A percentile compares a stretch with the other conserved stretches of the same genome.
These are phyloP conservation scores for Oeneis ivallda DNA, from an alignment of 2,888 invertebrate species.

Conservation along the genomic window DNA sequence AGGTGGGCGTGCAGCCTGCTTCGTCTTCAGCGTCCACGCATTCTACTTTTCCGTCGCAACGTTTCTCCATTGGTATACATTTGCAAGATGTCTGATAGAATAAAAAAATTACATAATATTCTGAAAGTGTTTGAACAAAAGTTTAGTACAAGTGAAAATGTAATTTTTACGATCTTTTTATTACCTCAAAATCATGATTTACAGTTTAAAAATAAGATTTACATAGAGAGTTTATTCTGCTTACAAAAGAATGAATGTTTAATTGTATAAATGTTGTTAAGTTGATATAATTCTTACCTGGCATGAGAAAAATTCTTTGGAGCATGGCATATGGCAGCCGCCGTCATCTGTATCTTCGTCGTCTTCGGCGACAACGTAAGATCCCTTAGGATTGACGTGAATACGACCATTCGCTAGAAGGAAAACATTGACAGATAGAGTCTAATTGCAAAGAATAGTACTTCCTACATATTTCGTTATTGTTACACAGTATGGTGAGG, in stretches of 20 bases:
- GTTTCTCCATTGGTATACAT: slow-evolving; percentile 84
- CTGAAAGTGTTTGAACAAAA: too few relatives aligned
- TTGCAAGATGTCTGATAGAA: slow-evolving; percentile 80
- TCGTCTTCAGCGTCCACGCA: slow-evolving; percentile 90
- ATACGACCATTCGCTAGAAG: slow-evolving; percentile 39
- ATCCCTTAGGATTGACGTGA: slow-evolving; percentile 37
- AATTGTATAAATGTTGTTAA: not conserved
- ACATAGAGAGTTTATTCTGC: too few relatives aligned
- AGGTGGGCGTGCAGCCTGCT: slow-evolving; percentile 83
- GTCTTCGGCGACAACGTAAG: slow-evolving; percentile 60
- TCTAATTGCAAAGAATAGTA: not conserved
- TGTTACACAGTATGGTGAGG: not conserved
- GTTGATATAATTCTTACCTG: slow-evolving; percentile 52
- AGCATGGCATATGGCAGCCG: slow-evolving; percentile 62
- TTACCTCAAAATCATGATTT: too few relatives aligned
- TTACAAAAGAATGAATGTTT: too few relatives aligned
- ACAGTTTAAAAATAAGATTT: too few relatives aligned
- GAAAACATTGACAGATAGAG: not conserved
- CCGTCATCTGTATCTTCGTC: slow-evolving; percentile 60
- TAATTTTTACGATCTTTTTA: too few relatives aligned
- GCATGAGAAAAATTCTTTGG: slow-evolving; percentile 65
- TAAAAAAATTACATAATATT: not conserved
- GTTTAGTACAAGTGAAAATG: too few relatives aligned
- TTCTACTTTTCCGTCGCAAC: slow-evolving; percentile 84
- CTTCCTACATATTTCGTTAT: not conserved